A percentile compares a stretch with the other conserved stretches of the same genome.
Conservation (phyloP, 2,888 invertebrate species). For the Apantesis nais region DNA sequence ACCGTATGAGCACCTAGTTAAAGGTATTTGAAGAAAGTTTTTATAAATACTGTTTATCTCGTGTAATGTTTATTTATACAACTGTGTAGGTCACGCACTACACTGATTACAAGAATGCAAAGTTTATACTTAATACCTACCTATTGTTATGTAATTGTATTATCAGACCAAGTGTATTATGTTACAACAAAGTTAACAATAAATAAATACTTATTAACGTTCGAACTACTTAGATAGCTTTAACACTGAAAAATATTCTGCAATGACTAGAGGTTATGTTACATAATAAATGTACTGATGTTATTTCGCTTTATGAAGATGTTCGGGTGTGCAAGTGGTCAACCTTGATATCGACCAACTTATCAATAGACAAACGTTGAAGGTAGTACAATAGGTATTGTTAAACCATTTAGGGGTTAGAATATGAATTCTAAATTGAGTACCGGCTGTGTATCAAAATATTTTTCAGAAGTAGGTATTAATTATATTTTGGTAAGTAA, state of each 20-base stretch:
- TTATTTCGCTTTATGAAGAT: neutral
- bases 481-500: neutral
- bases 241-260: neutral
- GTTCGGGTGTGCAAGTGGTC: slow-evolving; percentile 5
- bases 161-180: neutral
- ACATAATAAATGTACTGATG: neutral
- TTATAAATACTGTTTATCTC: neutral
- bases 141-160: neutral
- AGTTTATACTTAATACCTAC: neutral
- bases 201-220: neutral
- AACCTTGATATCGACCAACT: slow-evolving; percentile 18
- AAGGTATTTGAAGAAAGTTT: neutral
- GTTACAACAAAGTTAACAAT: neutral
- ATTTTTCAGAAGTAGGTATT: neutral
- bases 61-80: neutral
- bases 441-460: neutral
- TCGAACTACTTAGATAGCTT: neutral
- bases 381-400: slow-evolving; percentile 20
- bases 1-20: too few species aligned
- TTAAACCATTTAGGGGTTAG: slow-evolving; percentile 18
- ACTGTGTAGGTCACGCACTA: neutral
- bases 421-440: slow-evolving; percentile 15
- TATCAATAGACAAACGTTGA: slow-evolving; percentile 20
- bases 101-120: neutral
- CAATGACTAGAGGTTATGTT: neutral